Evolutionary conservation across 2,888 invertebrate genomes (phyloP).

Genomic region (Caenorhabditis japonica): DNA sequence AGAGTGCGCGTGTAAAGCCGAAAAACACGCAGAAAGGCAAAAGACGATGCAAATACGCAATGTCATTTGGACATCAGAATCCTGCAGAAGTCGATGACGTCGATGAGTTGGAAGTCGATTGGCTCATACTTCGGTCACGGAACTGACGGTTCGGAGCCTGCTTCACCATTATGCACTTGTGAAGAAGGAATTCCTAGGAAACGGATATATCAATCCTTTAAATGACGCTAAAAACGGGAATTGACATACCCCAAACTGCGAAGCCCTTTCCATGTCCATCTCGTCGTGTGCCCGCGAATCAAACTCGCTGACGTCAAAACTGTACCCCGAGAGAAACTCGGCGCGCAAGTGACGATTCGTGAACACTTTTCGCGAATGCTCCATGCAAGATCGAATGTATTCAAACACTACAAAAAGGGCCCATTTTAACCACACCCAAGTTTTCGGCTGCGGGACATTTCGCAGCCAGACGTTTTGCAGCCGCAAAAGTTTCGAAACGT

Average conservation of each 20-base stretch:
- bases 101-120: constrained; percentile 47
- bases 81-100: constrained; percentile 6
- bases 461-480: too few relatives aligned
- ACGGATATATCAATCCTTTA: not conserved
- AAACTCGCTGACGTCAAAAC: constrained; percentile 49
- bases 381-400: constrained; percentile 59
- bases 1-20: not conserved
- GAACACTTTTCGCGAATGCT: constrained; percentile 57
- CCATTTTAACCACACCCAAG: too few relatives aligned
- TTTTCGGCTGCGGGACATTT: too few relatives aligned
- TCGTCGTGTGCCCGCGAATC: constrained; percentile 24
- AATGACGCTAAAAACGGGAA: not conserved
- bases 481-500: too few relatives aligned
- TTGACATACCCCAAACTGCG: constrained; percentile 51
- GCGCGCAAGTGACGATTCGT: constrained; percentile 52
- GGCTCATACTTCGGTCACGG: constrained; percentile 59
- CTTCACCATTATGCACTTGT: constrained; percentile 57
- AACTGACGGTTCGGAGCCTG: constrained; percentile 60
- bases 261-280: constrained; percentile 52
- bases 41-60: not conserved
- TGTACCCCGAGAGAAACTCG: constrained; percentile 55
- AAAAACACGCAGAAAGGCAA: not conserved
- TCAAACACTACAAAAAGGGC: constrained; percentile 59
- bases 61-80: not conserved
- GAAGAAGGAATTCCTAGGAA: constrained; percentile 59